Conservation (phyloP, 2,888 invertebrate species). For the Carterocephalus palaemon region DNA sequence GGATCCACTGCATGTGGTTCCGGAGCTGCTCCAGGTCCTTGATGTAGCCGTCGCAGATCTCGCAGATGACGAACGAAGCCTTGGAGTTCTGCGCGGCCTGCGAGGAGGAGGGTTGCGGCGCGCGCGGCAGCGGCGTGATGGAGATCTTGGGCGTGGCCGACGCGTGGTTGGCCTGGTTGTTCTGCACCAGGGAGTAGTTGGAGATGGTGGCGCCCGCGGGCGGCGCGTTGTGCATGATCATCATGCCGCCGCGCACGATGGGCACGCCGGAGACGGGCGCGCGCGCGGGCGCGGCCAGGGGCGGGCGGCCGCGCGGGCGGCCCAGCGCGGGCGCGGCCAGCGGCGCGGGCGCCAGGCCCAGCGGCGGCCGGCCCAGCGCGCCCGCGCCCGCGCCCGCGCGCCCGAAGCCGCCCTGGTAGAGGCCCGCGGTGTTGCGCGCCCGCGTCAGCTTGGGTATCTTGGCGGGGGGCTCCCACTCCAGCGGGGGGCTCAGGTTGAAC, state of each 20-base stretch:
- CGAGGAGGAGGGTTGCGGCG: slow-evolving; percentile 71
- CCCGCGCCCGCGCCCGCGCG: slow-evolving; percentile 72
- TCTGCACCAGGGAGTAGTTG: slow-evolving; percentile 65
- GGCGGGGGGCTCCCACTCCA: slow-evolving; percentile 96
- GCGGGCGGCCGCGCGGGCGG: slow-evolving; percentile 72
- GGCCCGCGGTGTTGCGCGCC: slow-evolving; percentile 64
- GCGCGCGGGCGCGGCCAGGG: slow-evolving; percentile 51
- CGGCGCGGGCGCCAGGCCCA: slow-evolving; percentile 48
- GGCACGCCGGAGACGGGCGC: slow-evolving; percentile 69
- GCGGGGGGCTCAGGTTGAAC: slow-evolving; percentile 90
- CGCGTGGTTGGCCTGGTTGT: slow-evolving; percentile 53
- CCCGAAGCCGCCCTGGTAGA: slow-evolving; percentile 70
- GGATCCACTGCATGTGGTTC: slow-evolving; percentile 99
- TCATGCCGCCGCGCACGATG: slow-evolving; percentile 78
- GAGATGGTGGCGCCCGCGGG: slow-evolving; percentile 63
- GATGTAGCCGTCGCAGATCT: slow-evolving; percentile 98
- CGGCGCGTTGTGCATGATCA: slow-evolving; percentile 83
- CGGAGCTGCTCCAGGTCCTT: slow-evolving; percentile 96
- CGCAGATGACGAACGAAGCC: slow-evolving; percentile 95
- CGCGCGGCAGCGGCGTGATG: slow-evolving; percentile 91
- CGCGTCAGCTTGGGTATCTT: slow-evolving; percentile 87
- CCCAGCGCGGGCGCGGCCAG: slow-evolving; percentile 57
- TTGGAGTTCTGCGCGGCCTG: slow-evolving; percentile 75
- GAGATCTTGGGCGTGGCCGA: slow-evolving; percentile 93
- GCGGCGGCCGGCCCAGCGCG: slow-evolving; percentile 59